A percentile compares a stretch with the other conserved stretches of the same genome.
These are phyloP conservation scores for Apamea monoglypha DNA, from an alignment of 2,888 invertebrate genomes.

Conservation along the genomic window DNA sequence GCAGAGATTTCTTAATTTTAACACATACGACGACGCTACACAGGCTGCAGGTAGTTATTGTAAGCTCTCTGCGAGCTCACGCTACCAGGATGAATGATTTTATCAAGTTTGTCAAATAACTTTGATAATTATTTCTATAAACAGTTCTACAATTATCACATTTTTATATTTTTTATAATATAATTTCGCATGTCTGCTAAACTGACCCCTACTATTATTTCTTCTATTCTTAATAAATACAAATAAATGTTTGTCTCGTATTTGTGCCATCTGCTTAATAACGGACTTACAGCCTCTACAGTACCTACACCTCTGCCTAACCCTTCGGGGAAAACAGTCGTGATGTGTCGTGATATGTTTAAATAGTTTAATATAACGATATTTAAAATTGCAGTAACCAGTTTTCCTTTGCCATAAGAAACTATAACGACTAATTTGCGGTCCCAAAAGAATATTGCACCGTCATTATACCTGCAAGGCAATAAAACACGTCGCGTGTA, in stretches of 20 bases:
- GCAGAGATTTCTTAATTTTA: background rate
- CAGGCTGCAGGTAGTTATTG: background rate
- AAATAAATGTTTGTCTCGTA: background rate
- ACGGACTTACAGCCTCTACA: background rate
- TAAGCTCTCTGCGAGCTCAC: background rate
- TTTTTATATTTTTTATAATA: background rate
- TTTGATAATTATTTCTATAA: too few relatives aligned
- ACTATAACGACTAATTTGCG: slow-evolving; percentile 3
- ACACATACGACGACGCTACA: background rate
- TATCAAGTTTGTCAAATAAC: too few relatives aligned
- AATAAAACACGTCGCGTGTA: slow-evolving; percentile 30
- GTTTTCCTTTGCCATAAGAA: background rate
- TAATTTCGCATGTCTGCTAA: background rate
- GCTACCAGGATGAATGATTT: too few relatives aligned
- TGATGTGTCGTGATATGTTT: background rate
- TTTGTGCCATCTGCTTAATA: background rate
- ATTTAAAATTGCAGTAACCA: background rate
- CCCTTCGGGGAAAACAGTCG: background rate
- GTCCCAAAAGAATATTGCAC: slow-evolving; percentile 1
- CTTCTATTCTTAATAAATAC: too few relatives aligned
- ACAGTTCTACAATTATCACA: too few relatives aligned
- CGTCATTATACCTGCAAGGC: background rate
- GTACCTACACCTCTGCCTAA: background rate
- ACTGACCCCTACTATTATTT: background rate
- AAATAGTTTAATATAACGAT: background rate